phyloP scores from a whole-genome alignment of 1,140 invertebrate genomes.

The Hirudo medicinalis region DNA sequence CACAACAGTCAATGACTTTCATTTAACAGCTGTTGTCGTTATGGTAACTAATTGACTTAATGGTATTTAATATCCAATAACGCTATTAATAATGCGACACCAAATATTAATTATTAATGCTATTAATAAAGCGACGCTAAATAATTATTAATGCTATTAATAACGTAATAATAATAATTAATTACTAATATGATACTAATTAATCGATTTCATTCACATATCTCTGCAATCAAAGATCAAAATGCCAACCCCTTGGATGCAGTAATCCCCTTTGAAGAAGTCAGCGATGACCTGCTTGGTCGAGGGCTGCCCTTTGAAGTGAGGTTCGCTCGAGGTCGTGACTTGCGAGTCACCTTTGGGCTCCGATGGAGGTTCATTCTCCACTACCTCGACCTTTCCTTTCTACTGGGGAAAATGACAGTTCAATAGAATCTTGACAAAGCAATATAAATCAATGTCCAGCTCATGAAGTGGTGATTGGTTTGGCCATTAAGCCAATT shows the following conservation, averaged over 20 bases:
- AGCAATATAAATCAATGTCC: no score
- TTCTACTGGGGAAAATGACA: not conserved
- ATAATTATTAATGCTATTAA: no score
- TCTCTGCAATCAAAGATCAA: not conserved
- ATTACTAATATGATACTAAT: not conserved
- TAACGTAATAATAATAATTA: not conserved
- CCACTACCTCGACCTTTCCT: no score
- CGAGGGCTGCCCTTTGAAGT: constrained; percentile 26
- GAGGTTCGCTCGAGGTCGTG: not conserved
- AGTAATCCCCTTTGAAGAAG: constrained; percentile 69
- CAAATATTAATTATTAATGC: no score
- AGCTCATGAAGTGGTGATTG: no score
- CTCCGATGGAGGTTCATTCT: not conserved
- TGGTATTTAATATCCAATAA: no score
- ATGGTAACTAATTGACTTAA: no score
- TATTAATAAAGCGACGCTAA: no score
- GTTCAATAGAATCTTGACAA: no score
- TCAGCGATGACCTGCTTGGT: constrained; percentile 43
- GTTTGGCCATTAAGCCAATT: no score
- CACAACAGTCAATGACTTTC: constrained; percentile 4
- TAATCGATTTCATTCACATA: not conserved
- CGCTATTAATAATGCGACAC: no score
- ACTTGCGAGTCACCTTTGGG: not conserved
- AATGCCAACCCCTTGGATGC: constrained; percentile 58
- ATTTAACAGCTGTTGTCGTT: not conserved